These are phyloP conservation scores for Brachypodius melanocephalos DNA, from an alignment of 2,113 vertebrate species.

Conservation along the genomic window DNA sequence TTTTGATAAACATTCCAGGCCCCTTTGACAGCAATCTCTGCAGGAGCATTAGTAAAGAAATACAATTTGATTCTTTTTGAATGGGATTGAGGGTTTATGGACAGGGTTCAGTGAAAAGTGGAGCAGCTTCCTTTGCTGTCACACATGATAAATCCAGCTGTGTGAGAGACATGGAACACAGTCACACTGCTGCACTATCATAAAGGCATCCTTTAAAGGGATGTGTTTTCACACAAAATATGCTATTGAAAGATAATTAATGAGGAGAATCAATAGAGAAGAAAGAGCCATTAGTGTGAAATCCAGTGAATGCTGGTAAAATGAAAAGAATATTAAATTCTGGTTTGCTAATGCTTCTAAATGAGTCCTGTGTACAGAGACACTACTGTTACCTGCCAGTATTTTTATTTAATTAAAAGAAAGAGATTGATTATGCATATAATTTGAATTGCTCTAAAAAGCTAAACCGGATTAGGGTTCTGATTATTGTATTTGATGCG, in stretches of 20 bases:
- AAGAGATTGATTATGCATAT: constrained; percentile 43
- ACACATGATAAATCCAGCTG: background rate
- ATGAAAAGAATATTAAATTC: constrained; percentile 63
- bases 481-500: background rate
- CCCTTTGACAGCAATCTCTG: background rate
- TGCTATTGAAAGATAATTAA: constrained; percentile 48
- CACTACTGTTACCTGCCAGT: constrained; percentile 29
- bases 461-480: background rate
- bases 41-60: background rate
- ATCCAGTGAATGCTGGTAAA: constrained; percentile 16
- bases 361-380: background rate
- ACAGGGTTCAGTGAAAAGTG: background rate
- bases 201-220: background rate
- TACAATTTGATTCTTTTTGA: background rate
- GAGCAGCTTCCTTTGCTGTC: background rate
- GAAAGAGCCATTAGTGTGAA: constrained; percentile 54
- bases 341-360: constrained; percentile 46
- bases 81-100: background rate
- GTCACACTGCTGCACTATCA: background rate
- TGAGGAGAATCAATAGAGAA: constrained; percentile 37
- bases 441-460: constrained; percentile 28
- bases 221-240: background rate
- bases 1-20: background rate
- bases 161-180: rapidly evolving
- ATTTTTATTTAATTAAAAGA: constrained; percentile 47